phyloP scores from a whole-genome alignment of 2,113 vertebrate genomes.

The Ceuthmochares aereus region DNA sequence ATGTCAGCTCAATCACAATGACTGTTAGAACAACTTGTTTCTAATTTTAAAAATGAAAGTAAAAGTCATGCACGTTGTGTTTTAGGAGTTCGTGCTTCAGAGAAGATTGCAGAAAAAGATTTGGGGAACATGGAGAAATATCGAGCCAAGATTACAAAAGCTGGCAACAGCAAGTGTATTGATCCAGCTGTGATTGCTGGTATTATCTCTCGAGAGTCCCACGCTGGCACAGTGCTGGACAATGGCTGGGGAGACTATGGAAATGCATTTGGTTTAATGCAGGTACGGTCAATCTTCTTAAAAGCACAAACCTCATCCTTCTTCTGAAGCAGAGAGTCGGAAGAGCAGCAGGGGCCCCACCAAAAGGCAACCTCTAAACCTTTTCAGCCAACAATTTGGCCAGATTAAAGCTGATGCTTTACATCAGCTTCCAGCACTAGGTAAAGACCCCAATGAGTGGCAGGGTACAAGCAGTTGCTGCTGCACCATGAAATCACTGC shows the following conservation, averaged over 20 bases:
- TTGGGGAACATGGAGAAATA: constrained; percentile 66
- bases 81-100: constrained; percentile 73
- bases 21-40: background rate
- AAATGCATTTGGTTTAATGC: constrained; percentile 79
- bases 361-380: background rate
- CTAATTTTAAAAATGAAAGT: background rate
- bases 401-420: background rate
- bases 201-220: constrained; percentile 79
- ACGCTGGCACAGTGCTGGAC: constrained; percentile 55
- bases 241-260: constrained; percentile 64
- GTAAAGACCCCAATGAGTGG: rapidly evolving
- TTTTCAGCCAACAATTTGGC: background rate
- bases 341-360: background rate
- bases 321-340: background rate
- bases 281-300: constrained; percentile 50
- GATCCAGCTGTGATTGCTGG: constrained; percentile 74
- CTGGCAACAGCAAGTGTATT: constrained; percentile 52
- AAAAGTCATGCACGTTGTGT: background rate
- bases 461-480: background rate
- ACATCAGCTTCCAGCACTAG: background rate
- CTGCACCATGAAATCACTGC: background rate
- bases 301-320: background rate
- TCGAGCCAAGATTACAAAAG: constrained; percentile 60
- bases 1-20: background rate
- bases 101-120: constrained; percentile 74